These are phyloP conservation scores for Python bivittatus DNA, from an alignment of 2,113 vertebrate genomes.

Conservation along the genomic window DNA sequence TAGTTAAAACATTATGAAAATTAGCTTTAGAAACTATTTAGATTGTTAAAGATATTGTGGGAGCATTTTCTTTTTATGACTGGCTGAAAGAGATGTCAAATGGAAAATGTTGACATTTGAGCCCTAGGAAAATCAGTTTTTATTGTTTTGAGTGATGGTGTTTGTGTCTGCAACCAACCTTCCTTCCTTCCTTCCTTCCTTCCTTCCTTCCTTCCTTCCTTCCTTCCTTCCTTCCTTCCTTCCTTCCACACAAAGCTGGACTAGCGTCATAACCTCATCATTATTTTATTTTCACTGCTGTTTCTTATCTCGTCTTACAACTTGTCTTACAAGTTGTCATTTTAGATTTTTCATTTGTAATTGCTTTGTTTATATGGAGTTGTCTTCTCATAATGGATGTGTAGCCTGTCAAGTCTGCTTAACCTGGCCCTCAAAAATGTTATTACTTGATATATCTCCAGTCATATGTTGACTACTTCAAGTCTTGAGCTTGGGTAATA, in stretches of 20 bases:
- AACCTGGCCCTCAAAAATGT: constrained; percentile 20
- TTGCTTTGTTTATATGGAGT: constrained; percentile 36
- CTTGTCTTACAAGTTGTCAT: constrained; percentile 26
- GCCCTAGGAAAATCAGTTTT: not conserved
- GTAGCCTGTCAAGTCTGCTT: constrained; percentile 16
- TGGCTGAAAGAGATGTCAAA: not conserved
- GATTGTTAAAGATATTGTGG: not conserved
- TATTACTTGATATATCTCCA: constrained; percentile 21
- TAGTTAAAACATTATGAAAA: not conserved
- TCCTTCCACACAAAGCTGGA: not conserved
- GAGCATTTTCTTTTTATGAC: not conserved
- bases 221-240: no score
- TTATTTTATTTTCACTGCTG: constrained; percentile 16
- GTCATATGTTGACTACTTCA: not conserved
- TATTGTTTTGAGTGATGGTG: not conserved
- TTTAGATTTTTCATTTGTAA: constrained; percentile 36
- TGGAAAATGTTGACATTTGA: not conserved
- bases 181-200: not conserved
- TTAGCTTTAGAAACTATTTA: not conserved
- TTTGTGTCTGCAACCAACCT: not conserved
- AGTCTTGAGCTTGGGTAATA: constrained; percentile 20
- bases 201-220: not conserved
- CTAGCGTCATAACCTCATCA: constrained; percentile 13
- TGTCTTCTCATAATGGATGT: constrained; percentile 21
- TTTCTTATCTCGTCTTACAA: constrained; percentile 28